Percentiles rank a stretch among this genome's conserved stretches.
phyloP scores from a whole-genome alignment of 2,888 invertebrate species.

The Erebia epiphron region DNA sequence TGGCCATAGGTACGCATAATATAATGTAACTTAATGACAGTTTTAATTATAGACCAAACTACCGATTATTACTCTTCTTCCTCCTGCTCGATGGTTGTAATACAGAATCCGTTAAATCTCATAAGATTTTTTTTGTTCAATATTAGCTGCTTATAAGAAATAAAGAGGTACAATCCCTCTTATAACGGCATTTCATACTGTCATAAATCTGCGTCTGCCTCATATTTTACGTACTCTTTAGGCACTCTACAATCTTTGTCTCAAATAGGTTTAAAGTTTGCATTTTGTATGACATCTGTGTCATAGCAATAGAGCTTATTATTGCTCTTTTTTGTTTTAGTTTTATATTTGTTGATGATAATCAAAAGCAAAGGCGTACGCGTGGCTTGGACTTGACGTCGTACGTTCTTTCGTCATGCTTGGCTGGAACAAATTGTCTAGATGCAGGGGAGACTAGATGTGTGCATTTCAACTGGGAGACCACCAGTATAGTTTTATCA shows the following conservation, averaged over 20 bases:
- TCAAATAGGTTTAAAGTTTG: constrained; percentile 24
- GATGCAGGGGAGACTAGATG: constrained; percentile 54
- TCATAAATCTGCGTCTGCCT: constrained; percentile 60
- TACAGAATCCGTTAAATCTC: too few relatives aligned
- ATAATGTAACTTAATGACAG: too few relatives aligned
- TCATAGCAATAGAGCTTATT: constrained; percentile 22
- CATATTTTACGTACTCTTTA: constrained; percentile 53
- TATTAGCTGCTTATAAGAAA: background rate
- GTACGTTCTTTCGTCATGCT: constrained; percentile 72
- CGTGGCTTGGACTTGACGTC: constrained; percentile 72
- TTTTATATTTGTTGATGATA: constrained; percentile 38
- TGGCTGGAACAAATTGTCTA: constrained; percentile 76
- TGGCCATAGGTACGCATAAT: too few relatives aligned
- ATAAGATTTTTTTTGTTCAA: too few relatives aligned
- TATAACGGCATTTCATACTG: constrained; percentile 42
- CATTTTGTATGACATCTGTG: background rate
- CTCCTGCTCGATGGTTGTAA: too few relatives aligned
- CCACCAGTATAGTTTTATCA: constrained; percentile 21
- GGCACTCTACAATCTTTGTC: constrained; percentile 31
- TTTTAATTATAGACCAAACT: too few relatives aligned
- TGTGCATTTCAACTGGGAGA: constrained; percentile 47
- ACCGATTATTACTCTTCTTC: too few relatives aligned
- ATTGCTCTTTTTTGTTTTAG: constrained; percentile 15
- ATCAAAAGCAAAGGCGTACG: constrained; percentile 61
- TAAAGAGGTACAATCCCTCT: background rate